phyloP scores from a whole-genome alignment of 2,797 vertebrate species.

The Hybognathus amarus region DNA sequence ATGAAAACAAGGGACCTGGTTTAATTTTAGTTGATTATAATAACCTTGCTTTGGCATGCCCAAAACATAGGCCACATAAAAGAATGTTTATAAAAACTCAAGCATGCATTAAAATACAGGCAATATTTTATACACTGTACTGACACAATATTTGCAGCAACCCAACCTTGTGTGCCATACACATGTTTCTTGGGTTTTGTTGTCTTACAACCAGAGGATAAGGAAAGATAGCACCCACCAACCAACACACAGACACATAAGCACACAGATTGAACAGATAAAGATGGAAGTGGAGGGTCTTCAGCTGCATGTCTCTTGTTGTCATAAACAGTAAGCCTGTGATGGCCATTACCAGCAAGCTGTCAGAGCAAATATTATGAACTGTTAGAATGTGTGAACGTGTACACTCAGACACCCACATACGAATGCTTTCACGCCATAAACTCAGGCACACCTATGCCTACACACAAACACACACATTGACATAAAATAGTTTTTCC shows the following conservation, averaged over 20 bases:
- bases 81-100: not conserved
- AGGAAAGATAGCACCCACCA: not conserved
- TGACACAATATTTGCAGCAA: constrained; percentile 13
- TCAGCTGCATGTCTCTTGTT: constrained; percentile 32
- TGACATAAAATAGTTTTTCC: constrained; percentile 39
- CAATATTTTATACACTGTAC: not conserved
- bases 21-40: not conserved
- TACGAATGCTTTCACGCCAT: constrained; percentile 15
- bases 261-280: constrained; percentile 32
- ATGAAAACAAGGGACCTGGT: not conserved
- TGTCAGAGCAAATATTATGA: constrained; percentile 53
- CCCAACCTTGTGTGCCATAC: not conserved
- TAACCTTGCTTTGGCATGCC: not conserved
- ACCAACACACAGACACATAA: not conserved
- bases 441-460: constrained; percentile 21
- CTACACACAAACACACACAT: constrained; percentile 31
- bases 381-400: constrained; percentile 44
- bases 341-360: constrained; percentile 49
- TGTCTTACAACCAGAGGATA: not conserved
- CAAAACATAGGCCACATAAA: not conserved
- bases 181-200: not conserved
- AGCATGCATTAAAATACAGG: not conserved
- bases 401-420: constrained; percentile 38
- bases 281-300: constrained; percentile 20
- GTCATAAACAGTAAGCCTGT: constrained; percentile 42